A percentile compares a stretch with the other conserved stretches of the same genome.
Conservation (phyloP, 2,113 vertebrate genomes). For the Periophthalmus modestus region DNA sequence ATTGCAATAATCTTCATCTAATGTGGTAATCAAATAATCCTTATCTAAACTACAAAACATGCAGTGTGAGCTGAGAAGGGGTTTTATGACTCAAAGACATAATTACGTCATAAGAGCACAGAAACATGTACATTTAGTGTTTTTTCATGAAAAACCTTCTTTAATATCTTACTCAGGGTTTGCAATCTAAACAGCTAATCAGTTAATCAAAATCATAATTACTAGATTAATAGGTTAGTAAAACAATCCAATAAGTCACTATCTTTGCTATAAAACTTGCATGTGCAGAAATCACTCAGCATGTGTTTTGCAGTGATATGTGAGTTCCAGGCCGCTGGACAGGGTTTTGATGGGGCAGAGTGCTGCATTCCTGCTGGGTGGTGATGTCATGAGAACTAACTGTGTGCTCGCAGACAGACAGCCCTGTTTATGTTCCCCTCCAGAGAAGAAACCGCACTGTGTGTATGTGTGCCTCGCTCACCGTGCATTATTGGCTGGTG, state of each 20-base stretch:
- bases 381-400: conserved; percentile 85
- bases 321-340: conserved; percentile 51
- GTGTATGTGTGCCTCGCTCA: conserved; percentile 46
- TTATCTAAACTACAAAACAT: no score
- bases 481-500: conserved; percentile 63
- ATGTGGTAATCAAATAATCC: no score
- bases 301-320: conserved; percentile 33
- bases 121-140: no score
- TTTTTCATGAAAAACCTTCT: no score
- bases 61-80: no score
- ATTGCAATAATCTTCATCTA: no score
- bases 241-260: neutral
- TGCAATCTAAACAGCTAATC: no score
- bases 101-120: no score
- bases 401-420: conserved; percentile 76
- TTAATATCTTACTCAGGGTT: no score
- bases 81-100: no score
- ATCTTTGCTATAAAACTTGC: conserved; percentile 39
- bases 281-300: conserved; percentile 60
- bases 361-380: conserved; percentile 79
- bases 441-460: conserved; percentile 73
- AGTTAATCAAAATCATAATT: no score
- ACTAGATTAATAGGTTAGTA: no score
- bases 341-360: conserved; percentile 75
- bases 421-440: conserved; percentile 81